These are phyloP conservation scores for Hippolais icterina DNA, from an alignment of 2,113 vertebrate genomes.

Conservation along the genomic window DNA sequence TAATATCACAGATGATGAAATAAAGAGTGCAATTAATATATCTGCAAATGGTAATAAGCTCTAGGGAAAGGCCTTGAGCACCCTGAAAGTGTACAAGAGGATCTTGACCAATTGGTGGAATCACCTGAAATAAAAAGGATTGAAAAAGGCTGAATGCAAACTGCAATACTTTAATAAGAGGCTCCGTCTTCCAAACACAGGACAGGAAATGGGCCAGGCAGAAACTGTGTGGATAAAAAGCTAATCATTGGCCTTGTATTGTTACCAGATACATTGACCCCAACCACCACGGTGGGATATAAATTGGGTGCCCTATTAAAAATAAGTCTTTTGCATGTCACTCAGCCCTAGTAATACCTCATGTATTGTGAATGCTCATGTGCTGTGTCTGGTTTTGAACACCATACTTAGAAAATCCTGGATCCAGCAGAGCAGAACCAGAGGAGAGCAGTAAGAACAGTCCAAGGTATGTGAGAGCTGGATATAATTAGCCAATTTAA, in stretches of 20 bases:
- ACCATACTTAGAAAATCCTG: not conserved
- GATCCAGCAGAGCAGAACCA: not conserved
- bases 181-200: accelerated
- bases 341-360: not conserved
- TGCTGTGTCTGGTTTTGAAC: not conserved
- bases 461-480: not conserved
- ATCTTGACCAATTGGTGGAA: not conserved
- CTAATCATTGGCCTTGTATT: accelerated
- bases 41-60: not conserved
- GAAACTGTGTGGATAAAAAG: not conserved
- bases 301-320: not conserved
- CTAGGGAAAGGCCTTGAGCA: not conserved
- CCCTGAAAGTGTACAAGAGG: not conserved
- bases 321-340: not conserved
- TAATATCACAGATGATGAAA: not conserved
- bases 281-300: not conserved
- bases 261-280: not conserved
- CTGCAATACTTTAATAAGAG: not conserved
- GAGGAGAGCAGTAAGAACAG: not conserved
- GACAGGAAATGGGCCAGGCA: not conserved
- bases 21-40: not conserved
- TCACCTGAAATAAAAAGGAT: not conserved
- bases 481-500: not conserved
- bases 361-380: not conserved
- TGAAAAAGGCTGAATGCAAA: not conserved